These are phyloP conservation scores for Apomyelois bistriatella DNA, from an alignment of 2,888 invertebrate genomes.

Conservation along the genomic window DNA sequence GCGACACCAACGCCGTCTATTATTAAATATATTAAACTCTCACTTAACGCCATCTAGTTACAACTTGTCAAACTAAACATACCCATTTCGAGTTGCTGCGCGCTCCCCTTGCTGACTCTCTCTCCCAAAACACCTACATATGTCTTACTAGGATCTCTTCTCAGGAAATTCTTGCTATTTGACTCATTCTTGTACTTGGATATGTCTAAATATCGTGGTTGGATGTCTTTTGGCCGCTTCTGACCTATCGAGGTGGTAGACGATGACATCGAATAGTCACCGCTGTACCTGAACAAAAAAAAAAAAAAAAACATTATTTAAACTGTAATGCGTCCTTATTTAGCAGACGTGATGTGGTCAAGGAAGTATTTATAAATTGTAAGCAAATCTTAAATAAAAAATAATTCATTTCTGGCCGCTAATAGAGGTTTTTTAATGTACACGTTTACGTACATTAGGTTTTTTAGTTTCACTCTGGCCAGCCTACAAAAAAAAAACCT, in stretches of 20 bases:
- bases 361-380: too few species aligned
- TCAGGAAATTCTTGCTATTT: slow-evolving; percentile 68
- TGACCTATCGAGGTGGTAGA: slow-evolving; percentile 63
- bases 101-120: slow-evolving; percentile 51
- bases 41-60: too few species aligned
- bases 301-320: not conserved
- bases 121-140: slow-evolving; percentile 58
- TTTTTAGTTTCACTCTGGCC: too few species aligned
- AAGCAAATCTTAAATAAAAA: too few species aligned
- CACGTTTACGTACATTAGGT: too few species aligned
- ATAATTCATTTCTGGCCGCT: too few species aligned
- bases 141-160: slow-evolving; percentile 79
- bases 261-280: slow-evolving; percentile 74
- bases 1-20: not conserved
- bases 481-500: too few species aligned
- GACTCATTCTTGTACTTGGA: slow-evolving; percentile 80
- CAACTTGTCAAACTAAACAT: too few species aligned
- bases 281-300: slow-evolving; percentile 70
- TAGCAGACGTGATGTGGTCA: too few species aligned
- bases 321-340: too few species aligned
- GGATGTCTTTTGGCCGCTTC: slow-evolving; percentile 45
- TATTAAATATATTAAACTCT: too few species aligned
- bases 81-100: slow-evolving; percentile 72
- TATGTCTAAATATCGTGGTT: slow-evolving; percentile 80
- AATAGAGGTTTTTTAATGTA: too few species aligned